These are phyloP conservation scores for Lithophane ornitopus DNA, from an alignment of 2,888 invertebrate species.

Conservation along the genomic window DNA sequence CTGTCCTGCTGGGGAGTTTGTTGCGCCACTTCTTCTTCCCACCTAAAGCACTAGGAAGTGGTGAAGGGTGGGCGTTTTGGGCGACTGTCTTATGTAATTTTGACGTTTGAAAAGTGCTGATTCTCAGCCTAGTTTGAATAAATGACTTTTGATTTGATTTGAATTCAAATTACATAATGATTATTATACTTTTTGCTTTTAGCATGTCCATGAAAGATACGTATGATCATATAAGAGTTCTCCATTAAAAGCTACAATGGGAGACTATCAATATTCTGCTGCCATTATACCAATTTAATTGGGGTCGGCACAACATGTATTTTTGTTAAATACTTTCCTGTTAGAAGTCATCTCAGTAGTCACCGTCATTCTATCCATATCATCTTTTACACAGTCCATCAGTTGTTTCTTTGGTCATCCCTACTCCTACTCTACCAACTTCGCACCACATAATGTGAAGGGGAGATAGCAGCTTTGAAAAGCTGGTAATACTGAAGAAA, in stretches of 20 bases:
- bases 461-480: too few species aligned
- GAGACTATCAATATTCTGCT: not conserved
- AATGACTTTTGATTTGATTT: too few species aligned
- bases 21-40: too few species aligned
- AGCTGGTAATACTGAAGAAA: too few species aligned
- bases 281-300: not conserved
- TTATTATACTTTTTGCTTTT: not conserved
- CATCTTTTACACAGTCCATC: not conserved
- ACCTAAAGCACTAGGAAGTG: too few species aligned
- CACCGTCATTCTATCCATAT: not conserved
- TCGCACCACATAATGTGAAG: too few species aligned
- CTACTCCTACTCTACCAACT: not conserved
- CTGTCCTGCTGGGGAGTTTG: too few species aligned
- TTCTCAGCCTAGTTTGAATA: too few species aligned
- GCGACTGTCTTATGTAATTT: too few species aligned
- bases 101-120: too few species aligned
- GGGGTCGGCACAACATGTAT: not conserved
- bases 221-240: not conserved
- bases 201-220: not conserved
- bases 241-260: not conserved
- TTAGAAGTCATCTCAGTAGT: not conserved
- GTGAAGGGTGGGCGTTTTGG: too few species aligned
- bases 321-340: not conserved
- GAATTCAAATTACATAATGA: not conserved
- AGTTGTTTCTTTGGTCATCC: too few species aligned